Conservation (phyloP, 2,113 vertebrate species). For the Microtus richardsoni region DNA sequence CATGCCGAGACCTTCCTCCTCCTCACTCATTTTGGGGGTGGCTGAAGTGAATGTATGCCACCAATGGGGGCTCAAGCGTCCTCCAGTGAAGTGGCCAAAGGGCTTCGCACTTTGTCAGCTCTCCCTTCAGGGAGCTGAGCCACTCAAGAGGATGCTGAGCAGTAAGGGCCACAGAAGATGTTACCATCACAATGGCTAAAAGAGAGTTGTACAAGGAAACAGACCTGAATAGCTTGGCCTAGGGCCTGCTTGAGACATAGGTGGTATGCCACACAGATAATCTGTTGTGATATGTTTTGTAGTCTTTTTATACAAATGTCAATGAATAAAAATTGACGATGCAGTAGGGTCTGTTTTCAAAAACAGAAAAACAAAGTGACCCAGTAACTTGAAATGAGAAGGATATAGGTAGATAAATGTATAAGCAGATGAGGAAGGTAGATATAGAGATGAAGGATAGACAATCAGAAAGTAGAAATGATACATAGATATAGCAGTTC, state of each 20-base stretch:
- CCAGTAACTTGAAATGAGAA: slow-evolving; percentile 25
- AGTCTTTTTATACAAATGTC: not conserved
- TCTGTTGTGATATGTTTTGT: not conserved
- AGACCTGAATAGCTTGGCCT: not conserved
- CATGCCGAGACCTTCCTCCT: not conserved
- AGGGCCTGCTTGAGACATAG: not conserved
- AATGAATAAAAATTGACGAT: not conserved
- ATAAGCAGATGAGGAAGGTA: not conserved
- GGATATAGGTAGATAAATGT: not conserved
- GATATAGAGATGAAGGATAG: not conserved
- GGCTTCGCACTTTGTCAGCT: not conserved
- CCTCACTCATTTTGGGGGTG: slow-evolving; percentile 20
- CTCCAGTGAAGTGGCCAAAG: not conserved
- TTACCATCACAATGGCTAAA: not conserved
- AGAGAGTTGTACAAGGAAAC: not conserved
- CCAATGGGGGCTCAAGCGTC: not conserved
- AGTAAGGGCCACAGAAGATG: not conserved
- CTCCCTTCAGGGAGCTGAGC: not conserved
- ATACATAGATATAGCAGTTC: not conserved
- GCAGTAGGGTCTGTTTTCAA: not conserved
- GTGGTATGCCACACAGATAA: not conserved
- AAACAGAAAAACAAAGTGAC: not conserved
- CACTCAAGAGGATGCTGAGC: not conserved
- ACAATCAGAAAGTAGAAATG: not conserved
- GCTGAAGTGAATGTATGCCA: not conserved